Base-by-base conservation (phyloP, 2,113 vertebrate species). In the Oreotrochilus melanogaster region DNA sequence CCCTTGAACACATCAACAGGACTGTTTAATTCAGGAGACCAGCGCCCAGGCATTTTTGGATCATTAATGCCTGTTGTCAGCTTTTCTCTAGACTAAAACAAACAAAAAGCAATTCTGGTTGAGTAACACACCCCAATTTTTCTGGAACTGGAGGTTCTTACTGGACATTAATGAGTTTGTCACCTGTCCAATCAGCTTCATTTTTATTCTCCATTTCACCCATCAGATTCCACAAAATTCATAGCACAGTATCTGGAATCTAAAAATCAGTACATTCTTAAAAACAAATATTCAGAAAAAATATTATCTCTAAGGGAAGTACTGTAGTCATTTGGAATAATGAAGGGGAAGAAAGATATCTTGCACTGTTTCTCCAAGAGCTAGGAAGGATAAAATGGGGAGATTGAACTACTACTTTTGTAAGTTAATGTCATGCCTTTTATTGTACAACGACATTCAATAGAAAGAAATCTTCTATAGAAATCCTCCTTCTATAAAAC, bases 1-100 rank as follows among this genome's bases (percentile, higher is more conserved):
- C 39, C 39, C 39, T 39, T 39, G 39, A 39, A 39, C 39, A 39
- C 39, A 39, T 39, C 12, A 81, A 53, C 6, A 61, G 3, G 4
- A 35, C 3, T 18, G 1, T 15, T 78, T 31, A 9, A 57, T 62
- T 75, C 2, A 2, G 51, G 27, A 43, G 3, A 66, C 6, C 4
- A 27, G 4, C 86, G 2, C 3, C 11, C 2, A 48, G 4, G 5
- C 4, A 66, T 58, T 58, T 88, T 67, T 35, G 7, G 6, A n/a
- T 54, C 21, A 45, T 35, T 0, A 0, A 35, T 50, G 39, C 39
- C 10, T 76, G 87, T 75, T 60, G 5, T 58, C 39, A 0, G 0
- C 3, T 78, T 81, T 92, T 65, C 15, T 82, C 37, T 58, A 67
- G 11, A 39, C 5, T 4, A 61, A 65, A 80, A 54, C 0, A 3